Base-by-base conservation (phyloP, 2,888 invertebrate species). In the Actias luna region DNA sequence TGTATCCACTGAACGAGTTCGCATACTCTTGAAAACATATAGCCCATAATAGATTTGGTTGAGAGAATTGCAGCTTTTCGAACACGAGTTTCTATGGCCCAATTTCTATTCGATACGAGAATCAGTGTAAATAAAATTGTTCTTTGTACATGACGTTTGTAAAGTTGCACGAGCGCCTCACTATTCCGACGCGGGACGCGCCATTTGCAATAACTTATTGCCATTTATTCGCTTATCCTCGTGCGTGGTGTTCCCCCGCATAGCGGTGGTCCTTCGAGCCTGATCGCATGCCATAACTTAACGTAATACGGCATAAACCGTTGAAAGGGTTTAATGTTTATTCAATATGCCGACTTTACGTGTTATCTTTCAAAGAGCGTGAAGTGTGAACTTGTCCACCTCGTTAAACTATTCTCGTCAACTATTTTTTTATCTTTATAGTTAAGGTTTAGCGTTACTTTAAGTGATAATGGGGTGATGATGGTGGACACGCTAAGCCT, bases 151-250 rank as follows among this genome's bases (percentile, higher is more conserved):
- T 39, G 16, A 39, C 22, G 27, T 39, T 36, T n/a, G 59, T 10
- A 16, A 42, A 57, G 18, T 5, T 55, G n/a, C 36, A 10, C 60
- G 61, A 29, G 62, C 57, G 62, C 65, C 52, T 66, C 66, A 58
- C 62, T 66, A 67, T 64, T 57, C 66, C 63, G 62, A 57, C 63
- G 59, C 27, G 71, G 66, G 70, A 69, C 69, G 67, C 73, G 67
- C 79, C 79, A 77, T 82, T 82, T 79, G 78, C 76, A 69, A 78
- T 82, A 81, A 82, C 76, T 81, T 79, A 82, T 77, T 78, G 77
- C 80, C 79, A 77, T 79, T 80, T 78, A 78, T 77, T 74, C 76
- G 65, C 64, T 65, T 65, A 68, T 69, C 61, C 64, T 63, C 58
- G 63, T 25, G 58, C 42, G 31, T 57, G 27, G 42, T 39, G 29